These are phyloP conservation scores for Mimumesa dahlbomi DNA, from an alignment of 2,888 invertebrate genomes.

Conservation along the genomic window DNA sequence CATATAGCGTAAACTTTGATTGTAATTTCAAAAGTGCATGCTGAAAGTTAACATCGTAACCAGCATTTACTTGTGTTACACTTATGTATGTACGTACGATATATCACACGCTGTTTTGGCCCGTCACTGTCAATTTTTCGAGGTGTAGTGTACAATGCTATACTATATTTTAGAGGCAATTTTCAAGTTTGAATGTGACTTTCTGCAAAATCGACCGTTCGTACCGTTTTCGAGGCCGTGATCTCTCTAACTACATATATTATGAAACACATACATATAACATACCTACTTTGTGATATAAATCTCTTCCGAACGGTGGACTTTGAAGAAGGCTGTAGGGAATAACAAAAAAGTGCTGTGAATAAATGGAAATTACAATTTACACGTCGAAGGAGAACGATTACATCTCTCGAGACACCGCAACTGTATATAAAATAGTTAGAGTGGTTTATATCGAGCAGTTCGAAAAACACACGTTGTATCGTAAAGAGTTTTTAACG, in stretches of 20 bases:
- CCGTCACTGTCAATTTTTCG: constrained; percentile 65
- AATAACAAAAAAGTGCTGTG: constrained; percentile 66
- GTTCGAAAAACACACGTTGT: constrained; percentile 8
- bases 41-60: constrained; percentile 17
- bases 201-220: constrained; percentile 45
- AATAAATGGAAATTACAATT: constrained; percentile 50
- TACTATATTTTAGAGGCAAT: constrained; percentile 67
- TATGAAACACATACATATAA: constrained; percentile 41
- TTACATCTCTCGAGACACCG: constrained; percentile 27
- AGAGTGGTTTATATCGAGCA: constrained; percentile 51
- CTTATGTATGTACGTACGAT: constrained; percentile 32
- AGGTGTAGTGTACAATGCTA: constrained; percentile 56
- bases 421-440: constrained; percentile 54
- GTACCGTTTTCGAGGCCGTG: constrained; percentile 42
- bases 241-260: constrained; percentile 53
- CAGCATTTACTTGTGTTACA: constrained; percentile 49
- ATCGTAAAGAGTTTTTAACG: constrained; percentile 39
- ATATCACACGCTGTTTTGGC: constrained; percentile 53
- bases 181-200: constrained; percentile 51
- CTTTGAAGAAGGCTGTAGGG: constrained; percentile 44
- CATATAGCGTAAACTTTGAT: constrained; percentile 41
- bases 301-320: constrained; percentile 59
- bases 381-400: constrained; percentile 6
- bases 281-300: constrained; percentile 64
- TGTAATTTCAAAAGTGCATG: constrained; percentile 17